Base-by-base conservation (phyloP, 2,888 invertebrate genomes). In the Caenorhabditis sp. region DNA sequence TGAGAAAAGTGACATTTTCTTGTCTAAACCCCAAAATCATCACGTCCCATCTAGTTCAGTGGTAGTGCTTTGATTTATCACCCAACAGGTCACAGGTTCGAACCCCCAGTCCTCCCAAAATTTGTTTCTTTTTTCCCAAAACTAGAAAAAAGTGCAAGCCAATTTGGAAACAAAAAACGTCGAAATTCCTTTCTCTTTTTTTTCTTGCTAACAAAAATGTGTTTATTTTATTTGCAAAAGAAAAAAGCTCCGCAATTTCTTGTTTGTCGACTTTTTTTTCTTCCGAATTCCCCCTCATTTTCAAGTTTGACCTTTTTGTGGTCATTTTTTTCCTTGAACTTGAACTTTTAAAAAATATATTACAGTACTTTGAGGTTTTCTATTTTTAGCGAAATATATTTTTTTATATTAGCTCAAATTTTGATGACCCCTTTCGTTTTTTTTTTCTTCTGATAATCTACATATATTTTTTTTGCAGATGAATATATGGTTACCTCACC, bases 401-500 rank as follows among this genome's bases (percentile, higher is more conserved):
- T n/a, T n/a, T n/a, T n/a, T n/a, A 50, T 12, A n/a, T 4, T n/a
- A n/a, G 50, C 20, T 50, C 17, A 3, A 50, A 50, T 64, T 23
- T 63, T 59, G 60, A 59, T 64, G 43, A 59, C 17, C 17, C n/a
- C 49, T 58, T 52, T 53, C 36, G 21, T 20, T 38, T 23, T 1
- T 21, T 23, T 53, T 27, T 54, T 56, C 26, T 27, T 31, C n/a
- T 25, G n/a, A 36, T 8, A 36, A 36, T 8, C 26, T 36, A 49
- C 27, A 14, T 10, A n/a, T 50, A 36, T 59, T 23, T 3, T 52
- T 56, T 17, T 57, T 52, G n/a, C 69, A 74, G 74, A 74, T 74
- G 74, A 70, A 70, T 74, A 69, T 69, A 74, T 74, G 74, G 74
- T 65, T 60, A 60, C 74, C 69, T 74, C 74, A 70, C 67, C 69